Percentiles rank a stretch among this genome's conserved stretches.
phyloP scores from a whole-genome alignment of 2,113 vertebrate species.

The Oriolus oriolus region DNA sequence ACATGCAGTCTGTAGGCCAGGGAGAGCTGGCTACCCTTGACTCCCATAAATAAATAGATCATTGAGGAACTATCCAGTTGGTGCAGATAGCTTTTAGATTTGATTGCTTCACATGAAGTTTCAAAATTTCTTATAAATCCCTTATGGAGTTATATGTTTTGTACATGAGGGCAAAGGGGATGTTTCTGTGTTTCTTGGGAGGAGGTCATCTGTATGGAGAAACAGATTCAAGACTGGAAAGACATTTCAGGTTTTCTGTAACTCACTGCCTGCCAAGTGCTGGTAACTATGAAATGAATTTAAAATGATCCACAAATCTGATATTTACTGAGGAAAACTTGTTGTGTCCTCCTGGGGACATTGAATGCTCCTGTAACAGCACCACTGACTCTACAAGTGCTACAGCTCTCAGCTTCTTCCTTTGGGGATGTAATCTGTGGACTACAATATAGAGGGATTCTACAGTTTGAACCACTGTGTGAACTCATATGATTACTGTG shows the following conservation, averaged over 20 bases:
- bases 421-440: neutral
- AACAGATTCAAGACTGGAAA: neutral
- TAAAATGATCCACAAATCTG: neutral
- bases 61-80: neutral
- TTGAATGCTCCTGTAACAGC: neutral
- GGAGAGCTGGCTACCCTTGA: neutral
- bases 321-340: neutral
- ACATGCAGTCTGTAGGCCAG: neutral
- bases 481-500: neutral
- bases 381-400: neutral
- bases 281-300: neutral
- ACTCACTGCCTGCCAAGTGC: neutral
- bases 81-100: neutral
- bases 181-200: neutral
- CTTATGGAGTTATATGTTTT: neutral
- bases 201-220: neutral
- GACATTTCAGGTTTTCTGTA: neutral
- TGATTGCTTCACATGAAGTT: neutral
- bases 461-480: neutral
- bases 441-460: neutral
- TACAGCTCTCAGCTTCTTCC: neutral
- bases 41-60: neutral
- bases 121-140: neutral
- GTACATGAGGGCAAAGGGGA: neutral
- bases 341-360: neutral